Conservation (phyloP, 2,113 vertebrate genomes). For the Chelonoidis abingdonii region DNA sequence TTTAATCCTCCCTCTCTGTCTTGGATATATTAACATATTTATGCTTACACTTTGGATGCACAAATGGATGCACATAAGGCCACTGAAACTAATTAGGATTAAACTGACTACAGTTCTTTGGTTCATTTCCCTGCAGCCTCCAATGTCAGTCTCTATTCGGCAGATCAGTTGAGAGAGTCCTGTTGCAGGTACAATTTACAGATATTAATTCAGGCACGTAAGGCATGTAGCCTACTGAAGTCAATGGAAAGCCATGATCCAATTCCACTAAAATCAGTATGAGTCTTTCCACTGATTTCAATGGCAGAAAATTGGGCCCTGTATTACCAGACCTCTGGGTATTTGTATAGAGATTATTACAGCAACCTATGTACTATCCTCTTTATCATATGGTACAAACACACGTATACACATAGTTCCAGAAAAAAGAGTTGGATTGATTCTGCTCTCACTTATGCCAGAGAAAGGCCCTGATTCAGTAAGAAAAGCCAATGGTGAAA, state of each 20-base stretch:
- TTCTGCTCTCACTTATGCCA: background rate
- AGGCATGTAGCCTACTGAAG: slow-evolving; percentile 31
- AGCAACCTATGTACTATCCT: slow-evolving; percentile 8
- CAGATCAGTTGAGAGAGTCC: slow-evolving; percentile 69
- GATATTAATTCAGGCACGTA: slow-evolving; percentile 9
- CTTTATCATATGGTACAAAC: background rate
- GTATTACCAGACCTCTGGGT: background rate
- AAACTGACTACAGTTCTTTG: slow-evolving; percentile 72
- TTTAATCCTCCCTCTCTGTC: background rate
- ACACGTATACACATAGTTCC: background rate
- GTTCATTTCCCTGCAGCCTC: slow-evolving; percentile 71
- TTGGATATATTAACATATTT: background rate
- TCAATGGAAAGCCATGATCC: background rate
- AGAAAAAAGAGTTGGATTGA: background rate
- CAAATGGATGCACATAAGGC: slow-evolving; percentile 65
- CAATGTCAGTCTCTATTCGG: slow-evolving; percentile 64
- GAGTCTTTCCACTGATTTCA: background rate
- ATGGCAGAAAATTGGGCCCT: background rate
- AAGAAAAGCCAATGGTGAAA: background rate
- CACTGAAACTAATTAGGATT: slow-evolving; percentile 62
- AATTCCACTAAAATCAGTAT: background rate
- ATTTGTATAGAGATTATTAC: background rate
- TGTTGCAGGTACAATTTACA: slow-evolving; percentile 38
- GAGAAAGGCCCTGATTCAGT: background rate
- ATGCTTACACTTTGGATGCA: slow-evolving; percentile 18